Evolutionary conservation across 2,113 vertebrate genomes (phyloP), one percentile per base, ranked within the genome.

Genomic region (Mixornis gularis): DNA sequence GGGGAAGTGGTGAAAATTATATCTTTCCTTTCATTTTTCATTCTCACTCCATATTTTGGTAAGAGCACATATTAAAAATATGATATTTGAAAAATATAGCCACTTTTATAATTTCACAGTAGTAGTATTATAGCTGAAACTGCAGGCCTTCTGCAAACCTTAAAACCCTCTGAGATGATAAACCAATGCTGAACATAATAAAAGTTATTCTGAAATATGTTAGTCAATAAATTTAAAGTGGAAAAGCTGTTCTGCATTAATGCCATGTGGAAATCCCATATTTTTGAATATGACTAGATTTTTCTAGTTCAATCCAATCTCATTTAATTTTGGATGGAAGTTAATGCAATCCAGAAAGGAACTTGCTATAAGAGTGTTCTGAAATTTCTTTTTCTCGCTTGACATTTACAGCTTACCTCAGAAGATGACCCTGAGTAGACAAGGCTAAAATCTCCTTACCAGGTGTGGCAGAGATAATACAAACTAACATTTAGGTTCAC

Each of bases 21-120:
- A 21, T 72, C 10, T 89, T 95, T 87, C 41, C 44, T 74, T 79
- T 87, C 2, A 51, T 82, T 91, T 95, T 81, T 93, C 53, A 76
- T 87, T 95, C 41, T 72, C 25, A 53, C 36, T 81, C 46, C 51
- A 53, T 40, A 85, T 87, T 95, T 94, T 85, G 46, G 40, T 87
- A 81, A 82, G 59, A 89, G 22, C 29, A 46, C 27, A 32, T 84
- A 74, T 76, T 81, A 87, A 96, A 94, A 87, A 65, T 90, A 51
- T 60, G 58, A 72, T 81, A 94, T 92, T 72, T 86, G n/a, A 90
- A 94, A 92, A 80, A 86, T 88, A 84, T 13, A 72, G 30, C 34
- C 38, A 40, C 62, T 41, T 72, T 89, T 85, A 81, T 49, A 76
- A 10, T 87, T 80, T 72, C 73, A 62, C 55, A 53, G 18, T 59